These are phyloP conservation scores for Zaprionus capensis DNA, from an alignment of 1,140 invertebrate species.

Conservation along the genomic window DNA sequence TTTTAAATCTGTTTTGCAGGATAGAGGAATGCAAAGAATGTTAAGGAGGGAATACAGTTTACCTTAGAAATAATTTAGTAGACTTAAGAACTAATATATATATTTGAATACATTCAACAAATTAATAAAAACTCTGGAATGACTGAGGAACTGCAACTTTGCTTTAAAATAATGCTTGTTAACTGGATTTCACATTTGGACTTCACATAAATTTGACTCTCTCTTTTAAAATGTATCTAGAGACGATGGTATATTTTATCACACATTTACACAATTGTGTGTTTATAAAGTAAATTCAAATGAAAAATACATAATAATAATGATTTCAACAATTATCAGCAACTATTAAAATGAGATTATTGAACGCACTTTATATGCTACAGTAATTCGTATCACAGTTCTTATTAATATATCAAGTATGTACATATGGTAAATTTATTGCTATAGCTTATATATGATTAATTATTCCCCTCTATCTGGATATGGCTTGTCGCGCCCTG, in stretches of 20 bases:
- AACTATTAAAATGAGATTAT: conserved; percentile 28
- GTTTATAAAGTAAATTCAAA: background rate
- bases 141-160: conserved; percentile 4
- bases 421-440: background rate
- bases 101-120: conserved; percentile 3
- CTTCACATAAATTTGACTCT: background rate
- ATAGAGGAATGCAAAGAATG: conserved; percentile 1
- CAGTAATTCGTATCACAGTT: conserved; percentile 46
- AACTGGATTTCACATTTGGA: conserved; percentile 28
- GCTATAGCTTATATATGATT: background rate
- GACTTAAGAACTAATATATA: background rate
- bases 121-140: conserved; percentile 21
- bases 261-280: conserved; percentile 12
- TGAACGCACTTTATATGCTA: conserved; percentile 40
- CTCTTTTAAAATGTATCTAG: background rate
- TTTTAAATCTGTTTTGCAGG: background rate
- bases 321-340: background rate
- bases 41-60: conserved; percentile 7
- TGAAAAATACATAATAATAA: conserved; percentile 10
- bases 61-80: background rate
- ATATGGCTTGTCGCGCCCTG: background rate
- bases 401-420: conserved; percentile 12
- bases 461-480: background rate
- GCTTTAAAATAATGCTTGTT: conserved; percentile 20
- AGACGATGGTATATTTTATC: conserved; percentile 28